phyloP scores from a whole-genome alignment of 2,888 invertebrate genomes.

The Nomada flava region DNA sequence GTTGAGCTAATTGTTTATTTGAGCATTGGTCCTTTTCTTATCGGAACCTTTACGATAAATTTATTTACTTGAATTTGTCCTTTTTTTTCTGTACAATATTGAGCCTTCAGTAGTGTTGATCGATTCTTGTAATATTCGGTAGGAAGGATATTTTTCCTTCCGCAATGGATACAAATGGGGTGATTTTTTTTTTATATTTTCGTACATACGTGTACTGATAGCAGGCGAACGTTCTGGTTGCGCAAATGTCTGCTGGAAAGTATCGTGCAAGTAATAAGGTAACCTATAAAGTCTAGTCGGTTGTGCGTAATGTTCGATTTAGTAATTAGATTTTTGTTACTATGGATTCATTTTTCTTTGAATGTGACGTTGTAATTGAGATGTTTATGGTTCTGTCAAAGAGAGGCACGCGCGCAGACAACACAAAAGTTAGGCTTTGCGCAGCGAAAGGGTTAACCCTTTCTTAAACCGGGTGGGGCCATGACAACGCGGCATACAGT shows the following conservation, averaged over 20 bases:
- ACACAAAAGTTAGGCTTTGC: constrained; percentile 23
- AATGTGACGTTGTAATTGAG: neutral
- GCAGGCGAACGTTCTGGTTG: neutral
- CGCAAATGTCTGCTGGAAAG: neutral
- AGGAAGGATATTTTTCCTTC: neutral
- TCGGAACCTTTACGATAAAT: too few relatives aligned
- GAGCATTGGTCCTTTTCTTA: too few relatives aligned
- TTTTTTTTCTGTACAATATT: too few relatives aligned
- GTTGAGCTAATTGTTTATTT: constrained; percentile 1
- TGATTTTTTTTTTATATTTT: neutral
- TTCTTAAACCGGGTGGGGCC: constrained; percentile 56
- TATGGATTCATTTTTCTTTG: neutral
- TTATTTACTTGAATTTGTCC: neutral
- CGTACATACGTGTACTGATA: neutral
- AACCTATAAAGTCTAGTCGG: constrained; percentile 20
- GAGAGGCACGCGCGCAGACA: neutral
- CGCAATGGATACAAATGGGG: neutral
- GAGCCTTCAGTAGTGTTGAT: too few relatives aligned
- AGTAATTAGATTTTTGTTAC: neutral
- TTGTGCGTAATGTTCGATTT: neutral
- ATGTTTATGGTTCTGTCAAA: neutral
- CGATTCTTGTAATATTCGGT: neutral
- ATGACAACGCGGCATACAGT: constrained; percentile 42
- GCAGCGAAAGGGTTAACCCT: constrained; percentile 46
- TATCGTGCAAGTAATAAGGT: constrained; percentile 7